Base-by-base conservation (phyloP, 2,113 vertebrate species). In the Odobenus rosmarus region DNA sequence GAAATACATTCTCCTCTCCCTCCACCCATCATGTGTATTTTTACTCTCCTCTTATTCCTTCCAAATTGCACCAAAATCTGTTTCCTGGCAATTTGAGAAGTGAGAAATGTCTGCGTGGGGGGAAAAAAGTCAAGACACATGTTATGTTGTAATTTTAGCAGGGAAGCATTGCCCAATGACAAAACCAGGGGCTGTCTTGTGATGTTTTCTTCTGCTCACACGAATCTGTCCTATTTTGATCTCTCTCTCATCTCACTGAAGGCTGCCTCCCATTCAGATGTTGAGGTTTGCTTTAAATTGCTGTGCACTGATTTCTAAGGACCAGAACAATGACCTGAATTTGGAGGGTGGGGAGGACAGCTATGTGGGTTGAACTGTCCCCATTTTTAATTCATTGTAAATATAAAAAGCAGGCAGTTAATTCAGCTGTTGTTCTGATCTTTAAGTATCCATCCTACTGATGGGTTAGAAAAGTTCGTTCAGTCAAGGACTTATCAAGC, bases 21-120 rank as follows among this genome's bases (percentile, higher is more conserved):
- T 96, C 10, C 1, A 64, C 36, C 2, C 74, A 88, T 61, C 36
- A 93, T 88, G 42, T 51, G 79, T 97, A 94, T 96, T 97, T 98
- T 98, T 88, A 96, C 23, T 90, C 67, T 57, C 16, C 18, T 88
- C 88, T 87, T n/a, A 97, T 49, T 39, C 46, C 77, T 89, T 97
- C 93, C 93, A 87, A 77, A 74, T 67, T 87, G 80, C 67, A 55
- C 57, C 62, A 72, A 53, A 90, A 85, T 88, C 97, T 98, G 97
- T 97, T 98, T 98, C 98, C 98, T 98, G 98, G 90, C 94, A 97
- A 97, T 98, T 96, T n/a, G 96, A 97, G 97, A 98, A 98, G 96
- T 96, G 79, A 97, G 97, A 98, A 98, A 97, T 88, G 93, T 98
- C 93, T 96, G 96, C 57, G 77, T 69, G 92, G 96, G 55, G 69